Conservation (phyloP, 1,140 invertebrate species). For the Ephestia elutella region DNA sequence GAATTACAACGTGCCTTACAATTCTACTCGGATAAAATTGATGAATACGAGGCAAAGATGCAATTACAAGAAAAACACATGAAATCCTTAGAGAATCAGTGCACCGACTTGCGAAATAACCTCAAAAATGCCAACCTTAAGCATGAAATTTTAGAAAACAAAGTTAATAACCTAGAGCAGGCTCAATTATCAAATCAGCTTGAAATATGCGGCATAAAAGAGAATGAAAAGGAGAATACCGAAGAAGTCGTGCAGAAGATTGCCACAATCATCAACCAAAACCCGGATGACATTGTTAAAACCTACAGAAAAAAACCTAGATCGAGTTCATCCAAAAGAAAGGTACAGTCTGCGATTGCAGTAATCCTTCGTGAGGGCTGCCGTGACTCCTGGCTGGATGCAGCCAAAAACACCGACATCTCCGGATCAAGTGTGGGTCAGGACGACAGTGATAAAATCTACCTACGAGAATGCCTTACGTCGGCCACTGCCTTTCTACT, state of each 20-base stretch:
- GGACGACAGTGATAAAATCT: conserved; percentile 9
- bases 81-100: conserved; percentile 5
- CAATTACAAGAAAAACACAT: conserved; percentile 13
- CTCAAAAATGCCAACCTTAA: conserved; percentile 4
- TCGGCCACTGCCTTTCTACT: conserved; percentile 16
- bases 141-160: background rate
- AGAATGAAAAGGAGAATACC: background rate
- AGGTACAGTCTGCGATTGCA: background rate
- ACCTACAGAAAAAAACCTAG: conserved; percentile 4
- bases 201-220: conserved; percentile 10
- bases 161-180: conserved; percentile 6
- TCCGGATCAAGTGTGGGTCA: background rate
- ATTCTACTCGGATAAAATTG: conserved; percentile 23
- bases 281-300: conserved; percentile 8
- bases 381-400: background rate
- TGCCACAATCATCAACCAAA: background rate
- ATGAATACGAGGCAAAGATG: conserved; percentile 17
- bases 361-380: background rate
- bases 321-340: background rate
- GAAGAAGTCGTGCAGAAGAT: conserved; percentile 3
- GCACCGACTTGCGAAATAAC: conserved; percentile 4
- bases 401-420: background rate
- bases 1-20: conserved; percentile 17
- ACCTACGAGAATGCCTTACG: conserved; percentile 14
- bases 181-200: conserved; percentile 2